phyloP scores from a whole-genome alignment of 2,113 vertebrate genomes.

The Misgurnus mizolepis region DNA sequence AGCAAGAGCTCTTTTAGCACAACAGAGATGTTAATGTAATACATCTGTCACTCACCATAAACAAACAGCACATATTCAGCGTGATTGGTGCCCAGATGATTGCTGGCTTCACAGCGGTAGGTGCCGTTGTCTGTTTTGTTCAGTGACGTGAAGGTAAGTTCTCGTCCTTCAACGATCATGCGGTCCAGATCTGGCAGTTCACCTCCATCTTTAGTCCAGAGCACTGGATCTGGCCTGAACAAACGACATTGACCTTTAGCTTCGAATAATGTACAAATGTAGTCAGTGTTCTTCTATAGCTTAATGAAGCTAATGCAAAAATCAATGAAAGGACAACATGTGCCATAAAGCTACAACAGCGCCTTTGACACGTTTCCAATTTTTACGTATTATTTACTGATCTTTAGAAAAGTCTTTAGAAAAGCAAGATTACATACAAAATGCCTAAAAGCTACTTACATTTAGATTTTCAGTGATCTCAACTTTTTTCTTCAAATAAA shows the following conservation, averaged over 20 bases:
- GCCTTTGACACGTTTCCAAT: background rate
- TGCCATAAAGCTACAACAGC: background rate
- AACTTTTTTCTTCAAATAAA: background rate
- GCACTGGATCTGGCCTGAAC: constrained; percentile 90
- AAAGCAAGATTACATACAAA: background rate
- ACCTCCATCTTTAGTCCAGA: constrained; percentile 95
- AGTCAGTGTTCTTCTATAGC: background rate
- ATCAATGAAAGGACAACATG: constrained; percentile 16
- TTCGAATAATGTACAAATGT: background rate
- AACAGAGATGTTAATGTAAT: constrained; percentile 13
- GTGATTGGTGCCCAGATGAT: constrained; percentile 91
- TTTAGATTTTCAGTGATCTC: background rate
- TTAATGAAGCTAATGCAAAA: background rate
- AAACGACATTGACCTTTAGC: constrained; percentile 20
- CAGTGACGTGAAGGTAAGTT: constrained; percentile 92
- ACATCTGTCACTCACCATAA: constrained; percentile 84
- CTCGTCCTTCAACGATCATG: constrained; percentile 92
- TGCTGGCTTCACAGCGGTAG: constrained; percentile 95
- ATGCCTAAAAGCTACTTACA: too few relatives aligned
- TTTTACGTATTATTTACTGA: background rate
- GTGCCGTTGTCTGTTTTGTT: constrained; percentile 99
- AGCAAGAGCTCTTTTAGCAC: constrained; percentile 8
- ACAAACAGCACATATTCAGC: constrained; percentile 95
- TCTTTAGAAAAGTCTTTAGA: background rate
- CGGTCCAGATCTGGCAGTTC: constrained; percentile 93